Evolutionary conservation across 2,113 vertebrate genomes (phyloP), one percentile per base, ranked within the genome.

Genomic region (Anoura caudifer): DNA sequence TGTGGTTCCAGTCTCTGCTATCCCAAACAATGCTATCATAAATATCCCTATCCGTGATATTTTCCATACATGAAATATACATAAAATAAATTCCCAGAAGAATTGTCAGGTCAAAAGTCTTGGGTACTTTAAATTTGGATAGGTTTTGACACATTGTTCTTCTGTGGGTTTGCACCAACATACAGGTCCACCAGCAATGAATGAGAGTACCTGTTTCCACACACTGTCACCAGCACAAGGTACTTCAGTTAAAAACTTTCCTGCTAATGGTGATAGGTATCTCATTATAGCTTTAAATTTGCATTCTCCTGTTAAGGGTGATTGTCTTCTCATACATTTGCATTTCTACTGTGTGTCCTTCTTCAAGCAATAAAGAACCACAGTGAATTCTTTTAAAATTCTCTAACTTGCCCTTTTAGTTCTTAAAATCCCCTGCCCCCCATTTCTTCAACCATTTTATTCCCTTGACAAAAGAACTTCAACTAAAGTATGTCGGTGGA

Each of bases 391-490:
- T 61, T 96, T 52, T 36, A 84, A 36, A 95, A 69, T 94, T 95
- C 45, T 91, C 87, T 77, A 92, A 76, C 33, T 92, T 95, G 65
- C 26, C 41, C 33, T 79, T 88, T 88, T 87, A 75, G 43, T 89
- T 93, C 36, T 16, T 36, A 90, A 93, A 91, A 28, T 67, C 7
- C 36, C 61, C 11, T 19, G n/a, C 2, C 33, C n/a, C n/a, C 50
- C 20, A 69, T 85, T 92, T 91, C 28, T 93, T 96, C 77, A 96
- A 41, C 22, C 8, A 84, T 82, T 90, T 95, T 81, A 65, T 87
- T 84, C 50, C 31, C n/a, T 91, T 80, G 50, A 94, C 59, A 94
- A 85, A 94, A 90, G 16, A 26, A 81, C 19, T 97, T 94, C 41
- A 26, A 54, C 31, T 80, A 13, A 83, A 73, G 76, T 87, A 84